These are phyloP conservation scores for Phaenicophaeus curvirostris DNA, from an alignment of 2,797 vertebrate species.

Conservation along the genomic window DNA sequence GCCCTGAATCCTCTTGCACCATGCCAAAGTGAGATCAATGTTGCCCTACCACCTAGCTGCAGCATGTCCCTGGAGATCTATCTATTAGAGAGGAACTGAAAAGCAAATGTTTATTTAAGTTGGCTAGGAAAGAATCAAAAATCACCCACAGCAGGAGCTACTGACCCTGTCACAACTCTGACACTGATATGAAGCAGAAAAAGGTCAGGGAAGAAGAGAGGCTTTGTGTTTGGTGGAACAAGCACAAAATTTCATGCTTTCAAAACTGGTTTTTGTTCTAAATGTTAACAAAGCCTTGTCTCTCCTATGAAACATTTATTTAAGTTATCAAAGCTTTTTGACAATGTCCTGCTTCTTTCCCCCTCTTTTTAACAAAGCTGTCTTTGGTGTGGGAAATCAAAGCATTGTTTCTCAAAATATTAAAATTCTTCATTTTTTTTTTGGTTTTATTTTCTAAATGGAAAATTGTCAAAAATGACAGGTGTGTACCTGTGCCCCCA, in stretches of 20 bases:
- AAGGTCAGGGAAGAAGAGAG: not conserved
- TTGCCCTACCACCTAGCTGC: rapidly evolving
- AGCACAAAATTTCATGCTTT: not conserved
- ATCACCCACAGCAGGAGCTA: not conserved
- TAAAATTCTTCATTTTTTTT: not conserved
- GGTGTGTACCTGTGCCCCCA: not conserved
- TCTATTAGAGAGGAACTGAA: not conserved
- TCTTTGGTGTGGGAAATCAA: not conserved
- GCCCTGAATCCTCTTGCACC: not conserved
- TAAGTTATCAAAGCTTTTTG: not conserved
- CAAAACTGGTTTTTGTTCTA: not conserved
- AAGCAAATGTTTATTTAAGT: not conserved
- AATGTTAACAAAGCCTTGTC: not conserved
- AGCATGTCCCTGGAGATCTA: not conserved
- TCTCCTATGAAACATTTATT: not conserved
- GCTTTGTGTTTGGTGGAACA: not conserved
- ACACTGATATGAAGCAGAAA: not conserved
- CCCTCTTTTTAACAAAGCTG: not conserved
- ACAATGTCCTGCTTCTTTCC: not conserved
- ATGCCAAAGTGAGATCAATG: not conserved
- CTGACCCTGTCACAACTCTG: not conserved
- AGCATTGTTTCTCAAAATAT: not conserved
- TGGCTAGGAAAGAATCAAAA: not conserved
- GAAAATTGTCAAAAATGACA: not conserved
- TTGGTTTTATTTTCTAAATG: not conserved